Conservation (phyloP, 2,797 vertebrate species). For the Chlorospingus flavigularis region DNA sequence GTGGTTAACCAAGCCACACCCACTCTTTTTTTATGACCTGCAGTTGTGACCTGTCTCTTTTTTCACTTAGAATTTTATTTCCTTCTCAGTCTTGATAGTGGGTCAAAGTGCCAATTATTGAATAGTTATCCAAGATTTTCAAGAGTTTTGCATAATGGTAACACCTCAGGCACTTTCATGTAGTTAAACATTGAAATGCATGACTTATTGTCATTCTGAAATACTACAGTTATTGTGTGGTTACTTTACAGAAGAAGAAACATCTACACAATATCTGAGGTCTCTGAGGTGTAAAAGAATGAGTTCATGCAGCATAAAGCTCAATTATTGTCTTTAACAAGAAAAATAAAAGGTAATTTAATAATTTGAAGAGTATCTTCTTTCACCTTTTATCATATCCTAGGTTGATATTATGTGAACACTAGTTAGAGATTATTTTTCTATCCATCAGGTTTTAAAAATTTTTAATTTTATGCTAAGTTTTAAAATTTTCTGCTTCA, state of each 20-base stretch:
- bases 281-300: background rate
- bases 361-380: background rate
- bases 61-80: background rate
- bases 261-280: background rate
- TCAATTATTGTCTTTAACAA: background rate
- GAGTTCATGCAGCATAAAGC: background rate
- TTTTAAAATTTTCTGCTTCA: background rate
- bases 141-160: background rate
- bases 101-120: background rate
- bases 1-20: slow-evolving; percentile 32
- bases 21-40: background rate
- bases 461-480: background rate
- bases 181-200: background rate
- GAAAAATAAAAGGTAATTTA: background rate
- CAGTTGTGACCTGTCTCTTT: background rate
- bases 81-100: background rate
- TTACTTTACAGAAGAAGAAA: background rate
- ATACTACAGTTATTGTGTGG: background rate
- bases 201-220: background rate
- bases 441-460: background rate
- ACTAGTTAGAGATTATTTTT: background rate
- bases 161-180: background rate
- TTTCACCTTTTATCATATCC: background rate
- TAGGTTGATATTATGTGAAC: background rate
- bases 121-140: background rate